Percentiles rank a stretch among this genome's conserved stretches.
Evolutionary conservation across 1,140 invertebrate species (phyloP).

Genomic region (Lepeophtheirus salmonis): DNA sequence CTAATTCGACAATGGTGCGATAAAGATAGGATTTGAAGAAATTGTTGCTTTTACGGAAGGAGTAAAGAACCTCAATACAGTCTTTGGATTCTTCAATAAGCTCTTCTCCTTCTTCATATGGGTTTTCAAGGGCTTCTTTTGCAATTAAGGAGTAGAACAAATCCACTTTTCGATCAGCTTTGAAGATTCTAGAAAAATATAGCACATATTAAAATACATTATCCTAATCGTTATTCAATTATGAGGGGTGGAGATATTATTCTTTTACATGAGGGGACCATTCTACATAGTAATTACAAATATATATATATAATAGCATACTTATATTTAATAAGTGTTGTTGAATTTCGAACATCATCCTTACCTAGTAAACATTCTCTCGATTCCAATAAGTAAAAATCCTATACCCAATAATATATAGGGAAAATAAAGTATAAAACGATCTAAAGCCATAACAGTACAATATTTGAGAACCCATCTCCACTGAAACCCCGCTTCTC

Average conservation of each 20-base stretch:
- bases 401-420: constrained; percentile 9
- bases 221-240: no score
- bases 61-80: neutral
- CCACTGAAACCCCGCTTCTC: neutral
- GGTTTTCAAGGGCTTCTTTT: neutral
- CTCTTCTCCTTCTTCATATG: neutral
- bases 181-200: constrained; percentile 1
- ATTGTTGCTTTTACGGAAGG: neutral
- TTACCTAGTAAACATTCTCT: constrained; percentile 13
- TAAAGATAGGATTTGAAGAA: constrained; percentile 10
- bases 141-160: neutral
- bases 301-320: no score
- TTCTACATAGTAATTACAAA: no score
- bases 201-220: neutral
- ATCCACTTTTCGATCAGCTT: neutral
- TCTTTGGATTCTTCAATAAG: neutral
- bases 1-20: constrained; percentile 5
- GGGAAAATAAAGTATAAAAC: constrained; percentile 12
- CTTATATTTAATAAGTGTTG: no score
- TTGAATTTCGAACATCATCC: no score
- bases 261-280: no score
- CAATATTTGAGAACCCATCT: constrained; percentile 9
- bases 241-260: no score
- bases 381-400: neutral
- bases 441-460: neutral